A percentile compares a stretch with the other conserved stretches of the same genome.
These are phyloP conservation scores for Allacma fusca DNA, from an alignment of 2,888 invertebrate species.

Conservation along the genomic window DNA sequence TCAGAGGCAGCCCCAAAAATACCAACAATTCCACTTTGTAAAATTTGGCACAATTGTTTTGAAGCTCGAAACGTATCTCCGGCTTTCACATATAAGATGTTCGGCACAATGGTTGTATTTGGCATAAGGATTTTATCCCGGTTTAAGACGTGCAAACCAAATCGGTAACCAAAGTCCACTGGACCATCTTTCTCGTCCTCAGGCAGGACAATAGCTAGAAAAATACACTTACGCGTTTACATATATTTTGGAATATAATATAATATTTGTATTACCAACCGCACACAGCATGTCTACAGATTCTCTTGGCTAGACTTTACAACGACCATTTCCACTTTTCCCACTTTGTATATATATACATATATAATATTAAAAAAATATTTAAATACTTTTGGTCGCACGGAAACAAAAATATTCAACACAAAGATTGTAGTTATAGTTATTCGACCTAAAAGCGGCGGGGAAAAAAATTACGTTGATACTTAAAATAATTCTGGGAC, in stretches of 20 bases:
- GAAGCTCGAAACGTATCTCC: slow-evolving; percentile 83
- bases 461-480: too few species aligned
- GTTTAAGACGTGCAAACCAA: slow-evolving; percentile 68
- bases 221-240: not conserved
- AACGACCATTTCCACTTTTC: too few species aligned
- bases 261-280: not conserved
- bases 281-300: not conserved
- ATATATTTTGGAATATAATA: not conserved
- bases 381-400: too few species aligned
- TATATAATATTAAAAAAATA: too few species aligned
- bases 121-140: slow-evolving; percentile 75
- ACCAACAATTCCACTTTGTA: slow-evolving; percentile 53
- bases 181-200: slow-evolving; percentile 58
- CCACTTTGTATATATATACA: too few species aligned
- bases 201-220: slow-evolving; percentile 54
- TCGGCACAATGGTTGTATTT: slow-evolving; percentile 76
- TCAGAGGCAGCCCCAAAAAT: slow-evolving; percentile 54
- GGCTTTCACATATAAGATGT: slow-evolving; percentile 76
- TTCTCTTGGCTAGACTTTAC: too few species aligned
- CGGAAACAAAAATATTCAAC: too few species aligned
- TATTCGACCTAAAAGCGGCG: too few species aligned
- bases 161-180: slow-evolving; percentile 57
- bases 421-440: too few species aligned
- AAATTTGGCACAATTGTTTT: slow-evolving; percentile 65
- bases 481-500: too few species aligned